Evolutionary conservation across 2,888 invertebrate genomes (phyloP).

Genomic region (Nephrotoma flavescens): DNA sequence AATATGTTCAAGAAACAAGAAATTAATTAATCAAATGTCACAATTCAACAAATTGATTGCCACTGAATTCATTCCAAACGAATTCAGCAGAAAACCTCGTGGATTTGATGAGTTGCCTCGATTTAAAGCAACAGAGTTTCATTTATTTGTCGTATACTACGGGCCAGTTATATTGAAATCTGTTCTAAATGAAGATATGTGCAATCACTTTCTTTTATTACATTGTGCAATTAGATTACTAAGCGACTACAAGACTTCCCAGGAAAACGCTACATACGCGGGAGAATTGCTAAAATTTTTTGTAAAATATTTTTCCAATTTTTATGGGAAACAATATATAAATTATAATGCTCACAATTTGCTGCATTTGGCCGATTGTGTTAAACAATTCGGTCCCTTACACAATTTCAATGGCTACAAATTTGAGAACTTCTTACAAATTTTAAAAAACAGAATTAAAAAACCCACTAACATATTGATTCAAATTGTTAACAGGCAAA

Average conservation of each 20-base stretch:
- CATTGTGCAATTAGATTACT: slow-evolving; percentile 8
- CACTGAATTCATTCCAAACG: not conserved
- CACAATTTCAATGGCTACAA: not conserved
- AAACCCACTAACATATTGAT: slow-evolving; percentile 6
- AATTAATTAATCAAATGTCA: not conserved
- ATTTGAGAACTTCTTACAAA: not conserved
- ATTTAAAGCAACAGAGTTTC: slow-evolving; percentile 10
- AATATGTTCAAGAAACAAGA: not conserved
- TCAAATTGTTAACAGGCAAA: not conserved
- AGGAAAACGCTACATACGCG: not conserved
- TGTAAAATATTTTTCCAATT: too few species aligned
- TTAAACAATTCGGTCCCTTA: too few species aligned
- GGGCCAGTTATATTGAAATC: slow-evolving; percentile 1
- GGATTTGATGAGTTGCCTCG: slow-evolving; percentile 8
- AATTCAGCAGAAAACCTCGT: not conserved
- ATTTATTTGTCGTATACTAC: slow-evolving; percentile 8
- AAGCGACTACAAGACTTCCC: not conserved
- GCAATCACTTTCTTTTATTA: slow-evolving; percentile 7
- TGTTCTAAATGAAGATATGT: slow-evolving; percentile 5
- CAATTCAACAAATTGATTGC: not conserved
- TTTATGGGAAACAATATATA: slow-evolving; percentile 6
- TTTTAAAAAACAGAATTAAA: slow-evolving; percentile 5
- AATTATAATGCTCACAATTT: too few species aligned
- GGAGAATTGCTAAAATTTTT: not conserved
- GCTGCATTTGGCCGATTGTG: too few species aligned